These are phyloP conservation scores for Eurystomus glaucurus DNA, from an alignment of 2,797 vertebrate species.

Conservation along the genomic window DNA sequence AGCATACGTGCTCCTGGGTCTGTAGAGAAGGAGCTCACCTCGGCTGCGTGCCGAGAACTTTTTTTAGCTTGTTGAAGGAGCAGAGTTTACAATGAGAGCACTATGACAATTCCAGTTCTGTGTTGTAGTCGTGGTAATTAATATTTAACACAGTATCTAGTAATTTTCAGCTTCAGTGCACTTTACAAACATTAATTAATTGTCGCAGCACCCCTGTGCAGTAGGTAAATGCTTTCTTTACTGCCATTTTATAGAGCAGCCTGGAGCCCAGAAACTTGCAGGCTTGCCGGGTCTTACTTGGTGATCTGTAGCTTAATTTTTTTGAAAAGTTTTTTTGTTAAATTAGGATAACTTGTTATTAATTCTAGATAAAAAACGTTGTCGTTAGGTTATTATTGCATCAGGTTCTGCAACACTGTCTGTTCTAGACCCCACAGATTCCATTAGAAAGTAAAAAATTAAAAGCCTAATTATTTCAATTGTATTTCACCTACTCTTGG, in stretches of 20 bases:
- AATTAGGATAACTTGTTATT: conserved; percentile 58
- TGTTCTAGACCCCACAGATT: conserved; percentile 45
- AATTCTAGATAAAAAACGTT: conserved; percentile 33
- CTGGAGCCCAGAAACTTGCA: not conserved
- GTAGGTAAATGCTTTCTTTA: conserved; percentile 53
- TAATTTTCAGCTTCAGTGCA: conserved; percentile 62
- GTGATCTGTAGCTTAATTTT: conserved; percentile 29
- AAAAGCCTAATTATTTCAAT: conserved; percentile 56
- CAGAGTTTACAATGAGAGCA: not conserved
- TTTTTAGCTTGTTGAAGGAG: not conserved
- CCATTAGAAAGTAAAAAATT: conserved; percentile 54
- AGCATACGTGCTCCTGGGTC: fast-evolving
- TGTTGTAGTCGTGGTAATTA: conserved; percentile 56
- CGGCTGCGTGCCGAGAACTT: not conserved
- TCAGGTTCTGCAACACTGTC: conserved; percentile 41
- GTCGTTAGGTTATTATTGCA: conserved; percentile 47
- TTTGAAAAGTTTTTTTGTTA: conserved; percentile 55
- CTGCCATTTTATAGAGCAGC: not conserved
- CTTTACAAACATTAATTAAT: conserved; percentile 74
- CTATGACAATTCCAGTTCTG: not conserved
- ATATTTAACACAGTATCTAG: conserved; percentile 68
- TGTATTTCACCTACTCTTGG: conserved; percentile 32
- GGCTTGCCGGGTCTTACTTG: not conserved
- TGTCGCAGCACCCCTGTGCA: conserved; percentile 47
- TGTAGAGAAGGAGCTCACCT: not conserved